phyloP scores from a whole-genome alignment of 2,113 vertebrate genomes.

The Amphiprion ocellaris region DNA sequence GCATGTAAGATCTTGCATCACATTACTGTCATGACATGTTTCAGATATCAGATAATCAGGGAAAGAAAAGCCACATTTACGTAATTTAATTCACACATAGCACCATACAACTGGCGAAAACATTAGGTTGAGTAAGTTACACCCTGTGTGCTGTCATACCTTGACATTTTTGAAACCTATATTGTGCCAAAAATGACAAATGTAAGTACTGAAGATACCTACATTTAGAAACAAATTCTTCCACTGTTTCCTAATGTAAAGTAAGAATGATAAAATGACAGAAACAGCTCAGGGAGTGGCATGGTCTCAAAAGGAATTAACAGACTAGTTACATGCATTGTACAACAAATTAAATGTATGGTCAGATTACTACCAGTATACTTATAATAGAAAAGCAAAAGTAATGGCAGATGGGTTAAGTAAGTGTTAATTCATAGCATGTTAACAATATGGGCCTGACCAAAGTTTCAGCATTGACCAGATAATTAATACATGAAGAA shows the following conservation, averaged over 20 bases:
- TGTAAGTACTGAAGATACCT: not conserved
- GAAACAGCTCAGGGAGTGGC: not conserved
- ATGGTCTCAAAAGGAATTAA: not conserved
- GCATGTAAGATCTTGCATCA: conserved; percentile 18
- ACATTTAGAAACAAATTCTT: not conserved
- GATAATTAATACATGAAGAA: conserved; percentile 34
- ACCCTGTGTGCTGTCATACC: no score
- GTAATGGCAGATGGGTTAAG: conserved; percentile 11
- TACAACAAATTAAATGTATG: not conserved
- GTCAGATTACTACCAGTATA: not conserved
- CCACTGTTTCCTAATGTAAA: not conserved
- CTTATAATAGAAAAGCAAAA: not conserved
- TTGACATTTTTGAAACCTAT: no score
- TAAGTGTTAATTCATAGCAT: conserved; percentile 5
- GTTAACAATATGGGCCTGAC: not conserved
- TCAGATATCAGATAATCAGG: conserved; percentile 20
- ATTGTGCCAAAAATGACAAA: not conserved
- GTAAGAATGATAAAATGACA: not conserved
- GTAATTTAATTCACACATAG: not conserved
- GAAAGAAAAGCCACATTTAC: not conserved
- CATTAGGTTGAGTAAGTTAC: not conserved
- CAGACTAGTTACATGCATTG: not conserved
- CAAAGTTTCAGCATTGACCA: conserved; percentile 28
- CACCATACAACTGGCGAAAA: not conserved
- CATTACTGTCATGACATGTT: conserved; percentile 45